Conservation (phyloP, 2,797 vertebrate species). For the Linurgus olivaceus region DNA sequence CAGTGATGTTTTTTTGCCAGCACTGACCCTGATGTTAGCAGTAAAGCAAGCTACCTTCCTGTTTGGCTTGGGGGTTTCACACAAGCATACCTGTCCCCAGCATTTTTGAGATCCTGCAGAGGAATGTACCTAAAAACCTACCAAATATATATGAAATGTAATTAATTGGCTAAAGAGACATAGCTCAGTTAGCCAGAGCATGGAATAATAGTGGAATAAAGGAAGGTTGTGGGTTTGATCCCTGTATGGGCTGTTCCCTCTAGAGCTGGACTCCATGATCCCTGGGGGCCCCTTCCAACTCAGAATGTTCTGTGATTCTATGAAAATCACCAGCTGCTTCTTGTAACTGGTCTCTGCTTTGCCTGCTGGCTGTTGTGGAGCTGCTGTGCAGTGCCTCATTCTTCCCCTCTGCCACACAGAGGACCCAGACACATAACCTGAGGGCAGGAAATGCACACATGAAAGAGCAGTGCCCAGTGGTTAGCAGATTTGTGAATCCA, state of each 20-base stretch:
- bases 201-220: too few species aligned
- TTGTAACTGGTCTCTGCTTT: neutral
- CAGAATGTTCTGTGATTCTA: neutral
- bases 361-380: neutral
- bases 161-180: neutral
- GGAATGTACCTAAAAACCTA: neutral
- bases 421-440: neutral
- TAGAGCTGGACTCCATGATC: rapidly evolving
- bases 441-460: neutral
- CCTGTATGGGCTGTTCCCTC: neutral
- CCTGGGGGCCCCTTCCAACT: neutral
- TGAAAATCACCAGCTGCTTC: neutral
- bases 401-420: neutral
- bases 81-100: neutral
- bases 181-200: neutral
- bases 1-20: neutral
- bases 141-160: neutral
- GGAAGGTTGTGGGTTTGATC: neutral
- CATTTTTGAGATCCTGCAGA: neutral
- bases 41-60: neutral
- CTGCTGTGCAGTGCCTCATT: neutral
- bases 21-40: neutral
- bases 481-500: neutral
- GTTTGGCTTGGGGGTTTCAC: neutral
- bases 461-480: neutral